Percentiles rank a stretch among this genome's conserved stretches.
These are phyloP conservation scores for Syngnathoides biaculeatus DNA, from an alignment of 2,113 vertebrate species.

Conservation along the genomic window DNA sequence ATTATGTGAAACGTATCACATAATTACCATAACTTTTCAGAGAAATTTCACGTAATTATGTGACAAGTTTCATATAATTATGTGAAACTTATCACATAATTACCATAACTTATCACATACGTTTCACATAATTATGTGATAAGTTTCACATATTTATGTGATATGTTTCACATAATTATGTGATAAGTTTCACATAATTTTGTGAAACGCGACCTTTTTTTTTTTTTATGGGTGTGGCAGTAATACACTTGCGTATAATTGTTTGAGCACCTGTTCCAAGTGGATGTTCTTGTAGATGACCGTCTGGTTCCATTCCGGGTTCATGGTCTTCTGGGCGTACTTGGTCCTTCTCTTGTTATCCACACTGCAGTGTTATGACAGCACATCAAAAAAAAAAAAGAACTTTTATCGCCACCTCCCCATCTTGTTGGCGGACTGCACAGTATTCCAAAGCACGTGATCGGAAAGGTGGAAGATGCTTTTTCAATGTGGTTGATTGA, in stretches of 20 bases:
- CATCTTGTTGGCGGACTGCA: slow-evolving; percentile 10
- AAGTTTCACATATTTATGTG: too few species aligned
- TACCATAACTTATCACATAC: too few species aligned
- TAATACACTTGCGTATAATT: not conserved
- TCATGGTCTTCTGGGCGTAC: slow-evolving; percentile 90
- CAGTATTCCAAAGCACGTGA: not conserved
- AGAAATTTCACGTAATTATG: too few species aligned
- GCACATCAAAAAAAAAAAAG: slow-evolving; percentile 46
- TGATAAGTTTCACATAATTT: too few species aligned
- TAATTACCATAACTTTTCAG: too few species aligned
- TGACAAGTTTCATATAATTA: too few species aligned
- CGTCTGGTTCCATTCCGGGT: slow-evolving; percentile 99
- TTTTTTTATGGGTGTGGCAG: too few species aligned
- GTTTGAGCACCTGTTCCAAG: slow-evolving; percentile 80
- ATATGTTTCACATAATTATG: too few species aligned
- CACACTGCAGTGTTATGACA: slow-evolving; percentile 75
- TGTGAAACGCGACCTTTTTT: too few species aligned
- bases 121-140: too few species aligned
- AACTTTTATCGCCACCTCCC: not conserved
- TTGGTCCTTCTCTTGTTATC: slow-evolving; percentile 96
- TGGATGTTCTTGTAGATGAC: slow-evolving; percentile 99
- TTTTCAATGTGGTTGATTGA: not conserved
- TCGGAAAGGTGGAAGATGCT: not conserved
- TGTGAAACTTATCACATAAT: too few species aligned
- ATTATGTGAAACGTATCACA: too few species aligned